These are phyloP conservation scores for Rhinolophus ferrumequinum DNA, from an alignment of 2,113 vertebrate species.

Conservation along the genomic window DNA sequence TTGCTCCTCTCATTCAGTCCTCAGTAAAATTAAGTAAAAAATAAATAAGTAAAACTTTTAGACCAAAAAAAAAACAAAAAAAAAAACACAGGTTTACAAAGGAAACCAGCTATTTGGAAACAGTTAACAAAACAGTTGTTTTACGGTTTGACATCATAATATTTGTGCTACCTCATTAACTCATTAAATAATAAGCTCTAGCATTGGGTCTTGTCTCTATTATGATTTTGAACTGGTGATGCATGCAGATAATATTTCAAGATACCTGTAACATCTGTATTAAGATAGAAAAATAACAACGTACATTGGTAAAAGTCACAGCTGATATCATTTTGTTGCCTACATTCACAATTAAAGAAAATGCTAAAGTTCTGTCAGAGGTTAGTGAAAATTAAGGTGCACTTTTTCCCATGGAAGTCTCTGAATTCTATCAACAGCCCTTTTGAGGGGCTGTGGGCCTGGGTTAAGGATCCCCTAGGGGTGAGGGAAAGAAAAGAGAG, in stretches of 20 bases:
- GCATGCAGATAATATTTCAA: not conserved
- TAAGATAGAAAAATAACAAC: slow-evolving; percentile 44
- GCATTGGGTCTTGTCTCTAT: not conserved
- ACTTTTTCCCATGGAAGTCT: not conserved
- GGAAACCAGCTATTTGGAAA: slow-evolving; percentile 44
- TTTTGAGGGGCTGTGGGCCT: not conserved
- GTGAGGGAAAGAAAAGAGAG: not conserved
- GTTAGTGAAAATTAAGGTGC: not conserved
- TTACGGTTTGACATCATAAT: not conserved
- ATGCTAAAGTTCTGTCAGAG: not conserved
- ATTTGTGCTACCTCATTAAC: not conserved
- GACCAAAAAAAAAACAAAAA: no score
- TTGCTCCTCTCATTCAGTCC: not conserved
- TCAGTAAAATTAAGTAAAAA: slow-evolving; percentile 19
- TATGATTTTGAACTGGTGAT: slow-evolving; percentile 32
- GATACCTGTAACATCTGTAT: not conserved
- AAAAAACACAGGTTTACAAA: not conserved
- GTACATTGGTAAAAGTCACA: not conserved
- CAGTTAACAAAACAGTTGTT: not conserved
- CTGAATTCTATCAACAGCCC: not conserved
- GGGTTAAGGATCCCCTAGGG: not conserved
- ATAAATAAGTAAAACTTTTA: no score
- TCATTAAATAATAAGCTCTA: slow-evolving; percentile 36
- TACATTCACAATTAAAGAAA: slow-evolving; percentile 9
- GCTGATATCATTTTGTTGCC: not conserved